These are phyloP conservation scores for Drosophila tropicalis DNA, from an alignment of 1,140 invertebrate genomes.

Conservation along the genomic window DNA sequence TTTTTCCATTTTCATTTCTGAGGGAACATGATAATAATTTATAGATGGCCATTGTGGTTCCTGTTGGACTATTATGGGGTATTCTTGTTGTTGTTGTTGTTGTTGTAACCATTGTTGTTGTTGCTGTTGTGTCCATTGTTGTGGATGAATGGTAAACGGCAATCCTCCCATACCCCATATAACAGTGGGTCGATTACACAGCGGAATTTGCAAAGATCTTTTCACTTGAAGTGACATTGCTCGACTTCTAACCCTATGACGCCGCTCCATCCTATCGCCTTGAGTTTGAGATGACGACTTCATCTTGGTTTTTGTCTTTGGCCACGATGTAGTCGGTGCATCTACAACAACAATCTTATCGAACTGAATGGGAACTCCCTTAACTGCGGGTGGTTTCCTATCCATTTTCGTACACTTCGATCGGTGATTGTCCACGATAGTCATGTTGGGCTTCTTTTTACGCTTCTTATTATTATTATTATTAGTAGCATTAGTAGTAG, in stretches of 20 bases:
- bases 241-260: too few relatives aligned
- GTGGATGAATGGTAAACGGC: constrained; percentile 26
- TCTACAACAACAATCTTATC: constrained; percentile 11
- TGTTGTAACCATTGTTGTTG: background rate
- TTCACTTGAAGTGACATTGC: background rate
- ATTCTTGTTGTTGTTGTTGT: background rate
- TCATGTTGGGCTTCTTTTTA: background rate
- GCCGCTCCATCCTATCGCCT: background rate
- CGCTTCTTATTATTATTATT: background rate
- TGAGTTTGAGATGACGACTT: background rate
- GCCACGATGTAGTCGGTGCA: background rate
- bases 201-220: constrained; percentile 30
- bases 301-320: background rate
- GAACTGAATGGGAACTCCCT: background rate
- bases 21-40: constrained; percentile 36
- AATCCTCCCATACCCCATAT: constrained; percentile 26
- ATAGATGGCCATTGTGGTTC: background rate
- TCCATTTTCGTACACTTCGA: background rate
- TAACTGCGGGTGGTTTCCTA: background rate
- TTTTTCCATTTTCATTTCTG: background rate
- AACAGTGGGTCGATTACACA: constrained; percentile 38
- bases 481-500: too few relatives aligned
- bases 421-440: background rate
- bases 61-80: background rate
- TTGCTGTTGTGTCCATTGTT: constrained; percentile 4